Base-by-base conservation (phyloP, 1,140 invertebrate genomes). In the Tetraneura akinire region DNA sequence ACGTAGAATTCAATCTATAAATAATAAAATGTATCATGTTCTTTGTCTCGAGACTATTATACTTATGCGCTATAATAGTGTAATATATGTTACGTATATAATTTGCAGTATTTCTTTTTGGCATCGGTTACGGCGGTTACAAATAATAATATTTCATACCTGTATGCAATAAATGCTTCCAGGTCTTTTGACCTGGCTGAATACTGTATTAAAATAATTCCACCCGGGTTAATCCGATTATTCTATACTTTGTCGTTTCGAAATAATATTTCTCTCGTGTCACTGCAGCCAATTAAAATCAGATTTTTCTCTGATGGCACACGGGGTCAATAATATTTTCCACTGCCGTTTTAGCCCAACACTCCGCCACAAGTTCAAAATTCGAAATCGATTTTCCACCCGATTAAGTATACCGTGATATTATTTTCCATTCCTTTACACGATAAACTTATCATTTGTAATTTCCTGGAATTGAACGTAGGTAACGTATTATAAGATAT, bases 381-480 rank as follows among this genome's bases (percentile, higher is more conserved):
- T 47, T 68, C 6, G 13, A 68, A 68, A 68, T 68, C 42, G 42
- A 68, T 68, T 68, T 68, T 68, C 37, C 42, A 16, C 21, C 21
- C 2, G 6, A 9, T 42, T 26, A 16, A 45, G 21, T 68, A 29
- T 26, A 62, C 60, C 29, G 32, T 8, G 32, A 37, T 37, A 37
- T 4, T 62, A 62, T 62, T 1, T 23, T 1, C n/a, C 62, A 5
- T 47, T 2, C 42, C 13, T 26, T 47, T 23, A 11, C 21, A 13
- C 64, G 37, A 68, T 21, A 68, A 8, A 68, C 11, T 42, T 6
- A 16, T 45, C 64, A 16, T 68, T 68, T 68, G 21, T 45, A 45
- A 68, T 68, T 21, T n/a, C 64, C 18, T 68, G n/a, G 21, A 16
- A 23, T 68, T 45, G 45, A 21, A 66, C 57, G 57, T 62, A 32